A percentile compares a stretch with the other conserved stretches of the same genome.
Evolutionary conservation across 2,888 invertebrate species (phyloP).

Genomic region (Gari tellinella): DNA sequence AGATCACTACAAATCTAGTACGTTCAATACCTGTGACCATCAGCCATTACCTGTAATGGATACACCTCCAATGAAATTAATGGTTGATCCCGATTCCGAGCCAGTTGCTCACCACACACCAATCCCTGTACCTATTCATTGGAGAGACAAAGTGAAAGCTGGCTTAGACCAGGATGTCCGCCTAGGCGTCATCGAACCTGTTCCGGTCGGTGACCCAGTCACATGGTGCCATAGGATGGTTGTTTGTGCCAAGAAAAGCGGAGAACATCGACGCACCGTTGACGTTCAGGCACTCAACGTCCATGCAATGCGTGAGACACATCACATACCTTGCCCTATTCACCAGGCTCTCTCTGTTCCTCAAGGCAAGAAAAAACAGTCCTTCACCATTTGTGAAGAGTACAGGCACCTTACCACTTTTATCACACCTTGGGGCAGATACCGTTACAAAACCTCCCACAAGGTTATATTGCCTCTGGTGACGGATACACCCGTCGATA

Average conservation of each 20-base stretch:
- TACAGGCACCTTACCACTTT: too few species aligned
- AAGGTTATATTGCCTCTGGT: not conserved
- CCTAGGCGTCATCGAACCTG: conserved; percentile 63
- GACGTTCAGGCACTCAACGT: not conserved
- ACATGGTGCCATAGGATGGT: too few species aligned
- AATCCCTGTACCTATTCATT: conserved; percentile 72
- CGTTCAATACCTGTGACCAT: conserved; percentile 71
- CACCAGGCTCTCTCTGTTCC: not conserved
- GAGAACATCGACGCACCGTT: not conserved
- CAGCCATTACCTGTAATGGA: conserved; percentile 64
- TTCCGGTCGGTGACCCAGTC: too few species aligned
- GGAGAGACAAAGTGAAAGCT: conserved; percentile 67
- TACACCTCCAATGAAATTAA: conserved; percentile 60
- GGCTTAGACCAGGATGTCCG: conserved; percentile 66
- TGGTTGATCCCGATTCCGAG: conserved; percentile 63
- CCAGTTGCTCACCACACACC: conserved; percentile 67
- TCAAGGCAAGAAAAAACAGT: not conserved
- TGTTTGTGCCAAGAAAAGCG: too few species aligned
- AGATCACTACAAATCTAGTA: conserved; percentile 64
- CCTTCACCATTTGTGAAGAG: not conserved
- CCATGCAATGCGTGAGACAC: not conserved
- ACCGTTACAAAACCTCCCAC: not conserved
- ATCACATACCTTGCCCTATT: not conserved
- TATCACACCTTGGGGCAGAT: too few species aligned
- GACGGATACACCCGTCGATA: not conserved